Base-by-base conservation (phyloP, 2,888 invertebrate genomes). In the Amblyteles armatorius region DNA sequence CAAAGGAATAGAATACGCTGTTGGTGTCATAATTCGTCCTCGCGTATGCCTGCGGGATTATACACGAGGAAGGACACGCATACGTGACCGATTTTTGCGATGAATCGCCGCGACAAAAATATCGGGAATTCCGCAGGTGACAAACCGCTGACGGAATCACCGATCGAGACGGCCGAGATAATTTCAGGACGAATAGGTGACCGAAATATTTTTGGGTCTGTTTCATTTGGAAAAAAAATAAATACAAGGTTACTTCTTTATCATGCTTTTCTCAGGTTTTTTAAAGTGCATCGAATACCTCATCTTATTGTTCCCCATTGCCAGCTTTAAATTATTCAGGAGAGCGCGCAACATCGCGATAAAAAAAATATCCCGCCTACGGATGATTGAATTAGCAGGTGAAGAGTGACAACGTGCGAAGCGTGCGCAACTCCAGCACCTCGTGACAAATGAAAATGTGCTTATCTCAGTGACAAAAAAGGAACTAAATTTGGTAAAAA, bases 31-130 rank as follows among this genome's bases (percentile, higher is more conserved):
- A 57, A 26, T 22, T 26, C 3, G 26, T 26, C 57, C 26, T 57
- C 57, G 22, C 13, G 22, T 26, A 7, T 29, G 44, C 1, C 44
- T n/a, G 69, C 16, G 19, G 29, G 13, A 44, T 22, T 29, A 44
- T 48, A 48, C 33, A 57, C 19, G 13, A 72, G 67, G 36, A 71
- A 84, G 50, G 78, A 60, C 68, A 73, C 50, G 67, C 40, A 63
- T 81, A 69, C 78, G 73, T 78, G 69, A 78, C 26, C 40, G 63
- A 55, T 57, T 52, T 65, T 69, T 44, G 16, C 29, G 73, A 84
- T 84, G 40, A 77, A 76, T 80, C 40, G 67, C 26, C 67, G 13
- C 26, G n/a, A 11, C 36, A 63, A 68, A 22, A 76, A 29, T 40
- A 44, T 69, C 13, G 65, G 48, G 40, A 76, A 65, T 80, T 71